Percentiles rank a stretch among this genome's conserved stretches.
phyloP scores from a whole-genome alignment of 2,888 invertebrate species.

The Drosophila nr. perissopoda region DNA sequence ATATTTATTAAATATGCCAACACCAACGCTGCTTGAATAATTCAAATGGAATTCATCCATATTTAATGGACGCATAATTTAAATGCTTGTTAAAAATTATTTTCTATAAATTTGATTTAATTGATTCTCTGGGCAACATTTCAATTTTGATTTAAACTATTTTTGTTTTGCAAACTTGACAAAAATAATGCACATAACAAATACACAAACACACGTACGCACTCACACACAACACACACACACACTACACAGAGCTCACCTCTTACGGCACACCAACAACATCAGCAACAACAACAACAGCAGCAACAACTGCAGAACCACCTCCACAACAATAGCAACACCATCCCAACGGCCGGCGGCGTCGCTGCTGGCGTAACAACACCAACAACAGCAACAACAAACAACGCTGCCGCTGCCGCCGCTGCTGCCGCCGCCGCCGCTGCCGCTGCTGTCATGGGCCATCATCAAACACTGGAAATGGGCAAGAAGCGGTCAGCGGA shows the following conservation, averaged over 20 bases:
- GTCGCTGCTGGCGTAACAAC: slow-evolving; percentile 79
- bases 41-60: slow-evolving; percentile 61
- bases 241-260: slow-evolving; percentile 81
- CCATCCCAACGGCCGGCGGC: slow-evolving; percentile 86
- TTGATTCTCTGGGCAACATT: slow-evolving; percentile 31
- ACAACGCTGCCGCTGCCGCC: slow-evolving; percentile 71
- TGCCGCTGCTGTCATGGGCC: slow-evolving; percentile 85
- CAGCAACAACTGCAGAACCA: slow-evolving; percentile 64
- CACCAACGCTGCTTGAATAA: slow-evolving; percentile 69
- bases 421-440: slow-evolving; percentile 87
- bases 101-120: slow-evolving; percentile 40
- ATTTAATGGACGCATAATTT: slow-evolving; percentile 64
- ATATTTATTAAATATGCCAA: slow-evolving; percentile 56
- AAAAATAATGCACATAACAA: slow-evolving; percentile 30
- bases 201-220: slow-evolving; percentile 8
- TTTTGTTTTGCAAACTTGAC: slow-evolving; percentile 24
- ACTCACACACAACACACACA: slow-evolving; percentile 39
- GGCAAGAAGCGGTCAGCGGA: slow-evolving; percentile 98
- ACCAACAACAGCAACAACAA: slow-evolving; percentile 71
- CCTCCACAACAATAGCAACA: slow-evolving; percentile 74
- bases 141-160: slow-evolving; percentile 20
- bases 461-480: slow-evolving; percentile 90
- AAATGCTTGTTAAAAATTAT: slow-evolving; percentile 65
- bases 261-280: slow-evolving; percentile 84
- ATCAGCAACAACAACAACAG: slow-evolving; percentile 67